These are phyloP conservation scores for Phrynosoma platyrhinos DNA, from an alignment of 2,113 vertebrate species.

Conservation along the genomic window DNA sequence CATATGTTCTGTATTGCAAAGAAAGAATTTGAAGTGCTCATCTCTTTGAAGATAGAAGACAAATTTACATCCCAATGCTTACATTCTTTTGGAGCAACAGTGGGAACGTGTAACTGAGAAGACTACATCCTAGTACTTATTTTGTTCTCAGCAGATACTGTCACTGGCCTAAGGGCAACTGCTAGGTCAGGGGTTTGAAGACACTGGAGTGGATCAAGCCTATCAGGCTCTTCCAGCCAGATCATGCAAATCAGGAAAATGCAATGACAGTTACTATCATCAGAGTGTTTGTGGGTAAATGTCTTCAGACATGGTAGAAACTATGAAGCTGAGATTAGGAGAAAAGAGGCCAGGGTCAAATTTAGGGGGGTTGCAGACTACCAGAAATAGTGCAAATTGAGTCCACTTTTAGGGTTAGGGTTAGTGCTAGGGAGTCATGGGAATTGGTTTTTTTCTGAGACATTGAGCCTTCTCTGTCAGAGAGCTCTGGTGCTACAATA, in stretches of 20 bases:
- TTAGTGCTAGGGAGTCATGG: no score
- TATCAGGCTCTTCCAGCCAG: neutral
- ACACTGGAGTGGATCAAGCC: neutral
- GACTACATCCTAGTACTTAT: neutral
- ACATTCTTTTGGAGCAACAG: no score
- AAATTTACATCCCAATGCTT: no score
- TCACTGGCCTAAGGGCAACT: neutral
- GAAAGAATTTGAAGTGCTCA: neutral
- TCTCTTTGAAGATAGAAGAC: neutral
- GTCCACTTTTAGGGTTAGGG: no score
- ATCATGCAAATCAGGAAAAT: neutral
- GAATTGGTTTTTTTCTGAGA: no score
- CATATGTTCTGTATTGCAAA: neutral
- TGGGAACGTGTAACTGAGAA: neutral
- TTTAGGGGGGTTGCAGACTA: neutral
- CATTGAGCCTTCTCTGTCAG: no score
- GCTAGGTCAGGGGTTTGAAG: neutral
- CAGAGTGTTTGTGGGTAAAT: neutral
- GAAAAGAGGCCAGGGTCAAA: no score
- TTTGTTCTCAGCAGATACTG: neutral
- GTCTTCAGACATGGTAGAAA: no score
- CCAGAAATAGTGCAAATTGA: no score
- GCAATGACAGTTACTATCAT: neutral
- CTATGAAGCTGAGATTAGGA: no score
- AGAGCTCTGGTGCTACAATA: no score